Conservation (phyloP, 2,113 vertebrate genomes). For the Myiagra hebetior region DNA sequence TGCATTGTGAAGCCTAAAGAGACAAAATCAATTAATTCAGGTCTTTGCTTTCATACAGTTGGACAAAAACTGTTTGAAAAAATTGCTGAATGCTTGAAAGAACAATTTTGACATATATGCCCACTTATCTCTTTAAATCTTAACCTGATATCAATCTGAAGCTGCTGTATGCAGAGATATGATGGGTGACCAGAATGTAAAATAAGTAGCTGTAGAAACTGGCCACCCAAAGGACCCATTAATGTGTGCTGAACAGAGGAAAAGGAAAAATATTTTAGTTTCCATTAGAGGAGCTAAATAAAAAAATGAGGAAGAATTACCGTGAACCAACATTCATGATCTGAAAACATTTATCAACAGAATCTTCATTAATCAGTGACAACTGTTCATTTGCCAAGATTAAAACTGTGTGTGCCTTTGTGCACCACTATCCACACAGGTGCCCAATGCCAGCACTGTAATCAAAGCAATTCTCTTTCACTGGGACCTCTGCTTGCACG, state of each 20-base stretch:
- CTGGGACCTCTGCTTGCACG: background rate
- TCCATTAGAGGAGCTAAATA: background rate
- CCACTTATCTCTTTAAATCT: conserved; percentile 25
- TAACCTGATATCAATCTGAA: conserved; percentile 8
- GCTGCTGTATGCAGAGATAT: background rate
- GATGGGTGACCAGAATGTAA: conserved; percentile 21
- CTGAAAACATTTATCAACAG: conserved; percentile 49
- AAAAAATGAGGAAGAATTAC: conserved; percentile 22
- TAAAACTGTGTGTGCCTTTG: conserved; percentile 30
- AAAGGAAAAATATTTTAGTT: conserved; percentile 8
- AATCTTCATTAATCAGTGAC: conserved; percentile 39
- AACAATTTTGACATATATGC: background rate
- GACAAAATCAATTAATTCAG: conserved; percentile 52
- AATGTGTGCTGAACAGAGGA: conserved; percentile 14
- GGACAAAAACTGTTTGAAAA: background rate
- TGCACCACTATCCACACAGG: background rate
- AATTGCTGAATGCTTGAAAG: background rate
- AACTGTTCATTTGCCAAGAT: conserved; percentile 34
- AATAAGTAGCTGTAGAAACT: conserved; percentile 12
- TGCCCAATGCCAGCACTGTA: background rate
- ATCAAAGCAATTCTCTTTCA: background rate
- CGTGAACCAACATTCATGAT: background rate
- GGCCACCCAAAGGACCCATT: conserved; percentile 18
- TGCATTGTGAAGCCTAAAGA: conserved; percentile 86
- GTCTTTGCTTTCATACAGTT: background rate